Evolutionary conservation across 2,797 vertebrate genomes (phyloP).

Genomic region (Melopsittacus undulatus): DNA sequence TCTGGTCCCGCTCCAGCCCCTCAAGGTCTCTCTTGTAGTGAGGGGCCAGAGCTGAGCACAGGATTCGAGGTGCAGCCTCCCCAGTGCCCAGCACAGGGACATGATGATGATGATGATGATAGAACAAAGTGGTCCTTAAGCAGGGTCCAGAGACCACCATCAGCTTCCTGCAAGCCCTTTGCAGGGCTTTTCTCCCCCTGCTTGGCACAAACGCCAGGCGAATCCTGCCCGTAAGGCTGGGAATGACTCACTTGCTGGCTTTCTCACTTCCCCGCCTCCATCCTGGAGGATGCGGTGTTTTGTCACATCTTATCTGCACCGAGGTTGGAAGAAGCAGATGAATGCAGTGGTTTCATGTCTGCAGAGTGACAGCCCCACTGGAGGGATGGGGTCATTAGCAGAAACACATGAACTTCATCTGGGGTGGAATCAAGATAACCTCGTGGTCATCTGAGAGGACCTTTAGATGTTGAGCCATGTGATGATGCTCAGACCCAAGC

Average conservation of each 20-base stretch:
- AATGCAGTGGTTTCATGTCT: slow-evolving; percentile 47
- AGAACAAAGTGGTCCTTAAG: not conserved
- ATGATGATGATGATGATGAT: not conserved
- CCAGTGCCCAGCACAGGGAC: not conserved
- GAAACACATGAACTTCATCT: not conserved
- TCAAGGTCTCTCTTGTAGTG: not conserved
- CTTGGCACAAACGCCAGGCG: not conserved
- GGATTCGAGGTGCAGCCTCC: not conserved
- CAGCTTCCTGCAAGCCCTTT: not conserved
- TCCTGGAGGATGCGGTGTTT: slow-evolving; percentile 33
- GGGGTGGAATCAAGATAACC: not conserved
- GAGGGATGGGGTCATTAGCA: not conserved
- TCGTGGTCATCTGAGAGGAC: accelerated
- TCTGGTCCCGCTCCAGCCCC: not conserved
- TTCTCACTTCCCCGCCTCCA: slow-evolving; percentile 52
- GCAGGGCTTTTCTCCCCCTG: not conserved
- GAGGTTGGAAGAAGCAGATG: slow-evolving; percentile 47
- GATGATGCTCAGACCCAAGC: not conserved
- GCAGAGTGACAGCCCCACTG: accelerated
- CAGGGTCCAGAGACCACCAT: not conserved
- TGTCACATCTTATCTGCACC: slow-evolving; percentile 19
- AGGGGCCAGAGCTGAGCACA: not conserved
- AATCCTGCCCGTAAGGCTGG: slow-evolving; percentile 17
- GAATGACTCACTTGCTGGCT: slow-evolving; percentile 56
- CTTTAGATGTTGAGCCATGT: not conserved